These are phyloP conservation scores for Geococcyx californianus DNA, from an alignment of 2,113 vertebrate genomes.

Conservation along the genomic window DNA sequence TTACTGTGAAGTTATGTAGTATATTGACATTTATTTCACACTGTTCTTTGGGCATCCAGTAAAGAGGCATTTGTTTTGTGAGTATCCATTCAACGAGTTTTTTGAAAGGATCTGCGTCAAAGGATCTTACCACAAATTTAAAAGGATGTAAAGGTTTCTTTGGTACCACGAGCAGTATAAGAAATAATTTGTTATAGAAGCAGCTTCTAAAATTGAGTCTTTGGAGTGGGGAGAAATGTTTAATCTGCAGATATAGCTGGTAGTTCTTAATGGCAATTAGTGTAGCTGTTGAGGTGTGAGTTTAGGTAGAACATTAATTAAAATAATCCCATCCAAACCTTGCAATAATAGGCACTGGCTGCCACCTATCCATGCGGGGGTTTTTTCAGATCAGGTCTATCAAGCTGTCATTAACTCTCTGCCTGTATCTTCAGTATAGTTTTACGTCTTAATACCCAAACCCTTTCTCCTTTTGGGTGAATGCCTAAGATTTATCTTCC, in stretches of 20 bases:
- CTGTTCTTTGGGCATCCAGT: not conserved
- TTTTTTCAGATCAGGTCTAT: not conserved
- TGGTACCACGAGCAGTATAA: not conserved
- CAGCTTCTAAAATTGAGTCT: constrained; percentile 28
- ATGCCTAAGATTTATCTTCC: not conserved
- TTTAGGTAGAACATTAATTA: constrained; percentile 47
- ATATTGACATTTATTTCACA: not conserved
- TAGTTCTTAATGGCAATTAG: constrained; percentile 47
- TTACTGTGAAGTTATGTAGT: not conserved
- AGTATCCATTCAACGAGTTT: not conserved
- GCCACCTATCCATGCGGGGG: constrained; percentile 5
- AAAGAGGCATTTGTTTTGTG: not conserved
- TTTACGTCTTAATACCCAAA: constrained; percentile 1
- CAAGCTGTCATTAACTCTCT: constrained; percentile 7
- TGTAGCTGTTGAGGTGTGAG: constrained; percentile 33
- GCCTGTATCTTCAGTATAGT: not conserved
- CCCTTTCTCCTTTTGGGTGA: not conserved
- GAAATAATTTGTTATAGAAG: constrained; percentile 15
- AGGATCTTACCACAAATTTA: constrained; percentile 6
- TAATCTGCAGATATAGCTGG: constrained; percentile 10
- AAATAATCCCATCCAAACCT: constrained; percentile 28
- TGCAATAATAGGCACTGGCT: constrained; percentile 35
- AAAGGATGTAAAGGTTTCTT: not conserved
- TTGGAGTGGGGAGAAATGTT: constrained; percentile 25
- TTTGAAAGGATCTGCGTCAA: constrained; percentile 24